Base-by-base conservation (phyloP, 2,113 vertebrate species). In the Elanus axillaris region DNA sequence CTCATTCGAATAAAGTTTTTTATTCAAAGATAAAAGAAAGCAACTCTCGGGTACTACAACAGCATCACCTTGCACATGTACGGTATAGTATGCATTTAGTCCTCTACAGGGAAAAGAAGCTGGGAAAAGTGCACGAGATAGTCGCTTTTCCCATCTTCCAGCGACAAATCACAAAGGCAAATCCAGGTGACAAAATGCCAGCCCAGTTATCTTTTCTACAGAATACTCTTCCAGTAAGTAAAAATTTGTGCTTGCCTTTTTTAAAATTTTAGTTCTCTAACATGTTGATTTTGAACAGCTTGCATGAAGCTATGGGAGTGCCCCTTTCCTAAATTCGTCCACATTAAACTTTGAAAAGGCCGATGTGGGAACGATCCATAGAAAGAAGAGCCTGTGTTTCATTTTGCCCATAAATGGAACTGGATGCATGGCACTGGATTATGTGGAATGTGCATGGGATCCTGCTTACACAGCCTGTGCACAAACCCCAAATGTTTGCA, bases 331-430 rank as follows among this genome's bases (percentile, higher is more conserved):
- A 86, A 93, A 93, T 69, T 45, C 77, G 80, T 89, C 82, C 71
- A 92, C 60, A 94, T n/a, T 60, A 68, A 76, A 92, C 58, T 93
- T 85, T 80, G 86, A 91, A 96, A 96, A 97, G 84, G 50, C 86
- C 91, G 53, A 95, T 95, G 92, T 94, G 86, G 95, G 95, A 98
- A 96, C 0, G 10, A 85, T 81, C 47, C 93, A 25, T 13, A 91
- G 96, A 96, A 96, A 96, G 86, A 88, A 90, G 88, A 58, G 80
- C 34, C 90, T 90, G 88, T 67, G 96, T 95, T 96, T 96, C 91
- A 92, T 98, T 98, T 98, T 98, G 97, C 90, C 98, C 97, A 95
- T 97, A 98, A 98, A 98, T 97, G 97, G 97, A 86, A 88, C 96
- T 98, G 93, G 94, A 81, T 77, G 71, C 95, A 95, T 94, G 95